Percentiles rank a stretch among this genome's conserved stretches.
Conservation (phyloP, 2,113 vertebrate species). For the Plotosus lineatus region DNA sequence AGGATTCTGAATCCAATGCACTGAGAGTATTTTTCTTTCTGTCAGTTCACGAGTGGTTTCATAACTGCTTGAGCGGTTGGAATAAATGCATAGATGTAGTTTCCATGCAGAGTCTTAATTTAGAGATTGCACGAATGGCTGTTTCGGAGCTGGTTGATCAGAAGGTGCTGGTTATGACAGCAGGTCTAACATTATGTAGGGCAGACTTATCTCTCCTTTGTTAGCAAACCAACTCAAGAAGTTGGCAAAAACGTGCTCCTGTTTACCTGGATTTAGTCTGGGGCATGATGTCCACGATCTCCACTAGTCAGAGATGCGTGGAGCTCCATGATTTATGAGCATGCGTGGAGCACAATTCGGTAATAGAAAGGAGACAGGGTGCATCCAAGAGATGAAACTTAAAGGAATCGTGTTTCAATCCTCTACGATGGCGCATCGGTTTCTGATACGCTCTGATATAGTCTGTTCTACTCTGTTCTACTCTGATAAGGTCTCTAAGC, state of each 20-base stretch:
- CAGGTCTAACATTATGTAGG: neutral
- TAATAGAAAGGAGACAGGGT: too few species aligned
- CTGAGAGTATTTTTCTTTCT: neutral
- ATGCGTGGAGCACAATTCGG: too few species aligned
- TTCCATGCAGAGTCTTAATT: neutral
- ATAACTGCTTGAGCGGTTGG: neutral
- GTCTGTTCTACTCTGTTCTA: too few species aligned
- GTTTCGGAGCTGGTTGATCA: neutral
- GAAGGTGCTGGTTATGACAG: neutral
- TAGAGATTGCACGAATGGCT: neutral
- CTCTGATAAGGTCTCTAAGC: too few species aligned
- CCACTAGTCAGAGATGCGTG: too few species aligned
- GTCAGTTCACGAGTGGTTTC: neutral
- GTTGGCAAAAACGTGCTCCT: neutral
- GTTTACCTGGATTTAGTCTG: too few species aligned
- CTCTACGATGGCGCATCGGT: too few species aligned
- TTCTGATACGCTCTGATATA: too few species aligned
- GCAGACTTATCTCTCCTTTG: neutral
- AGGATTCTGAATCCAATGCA: neutral
- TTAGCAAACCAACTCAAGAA: neutral
- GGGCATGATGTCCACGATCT: too few species aligned
- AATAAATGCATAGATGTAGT: neutral
- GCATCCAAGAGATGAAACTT: too few species aligned
- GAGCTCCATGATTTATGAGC: too few species aligned
- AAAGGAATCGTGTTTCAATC: too few species aligned